phyloP scores from a whole-genome alignment of 1,140 invertebrate species.

The Heliconius eleuchia region DNA sequence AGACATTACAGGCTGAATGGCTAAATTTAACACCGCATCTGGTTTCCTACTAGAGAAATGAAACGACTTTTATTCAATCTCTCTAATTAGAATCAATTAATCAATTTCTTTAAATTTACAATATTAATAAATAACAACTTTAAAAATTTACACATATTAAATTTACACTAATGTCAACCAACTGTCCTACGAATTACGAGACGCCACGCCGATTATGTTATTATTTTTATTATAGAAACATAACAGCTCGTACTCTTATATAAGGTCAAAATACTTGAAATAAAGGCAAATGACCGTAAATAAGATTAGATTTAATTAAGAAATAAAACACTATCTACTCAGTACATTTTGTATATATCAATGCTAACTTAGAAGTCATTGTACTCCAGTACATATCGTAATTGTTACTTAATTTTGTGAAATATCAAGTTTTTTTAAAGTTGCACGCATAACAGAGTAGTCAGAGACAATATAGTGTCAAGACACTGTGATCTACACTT shows the following conservation, averaged over 20 bases:
- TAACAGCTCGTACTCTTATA: neutral
- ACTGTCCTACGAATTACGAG: neutral
- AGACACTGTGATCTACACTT: neutral
- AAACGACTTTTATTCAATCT: too few relatives aligned
- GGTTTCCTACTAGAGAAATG: too few relatives aligned
- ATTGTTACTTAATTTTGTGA: neutral
- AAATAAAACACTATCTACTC: neutral
- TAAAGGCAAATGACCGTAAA: conserved; percentile 6
- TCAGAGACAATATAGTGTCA: neutral
- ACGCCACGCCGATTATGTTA: neutral
- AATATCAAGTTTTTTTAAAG: neutral
- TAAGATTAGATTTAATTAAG: conserved; percentile 5
- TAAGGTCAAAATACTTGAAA: conserved; percentile 9
- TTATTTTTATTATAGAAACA: neutral
- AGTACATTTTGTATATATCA: neutral
- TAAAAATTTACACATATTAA: neutral
- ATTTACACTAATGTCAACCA: neutral
- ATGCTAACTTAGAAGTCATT: conserved; percentile 4
- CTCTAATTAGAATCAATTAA: too few relatives aligned
- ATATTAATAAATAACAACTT: too few relatives aligned
- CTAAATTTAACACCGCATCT: neutral
- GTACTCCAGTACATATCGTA: neutral
- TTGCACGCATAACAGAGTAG: neutral
- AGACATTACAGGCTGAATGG: neutral
- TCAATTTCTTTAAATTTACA: too few relatives aligned